A percentile compares a stretch with the other conserved stretches of the same genome.
phyloP scores from a whole-genome alignment of 2,113 vertebrate species.

The cat (Felis catus) region F.catus_Fca126_mat1.0 CM031415.1:181589501-181590000 shows the following conservation, averaged over 20 bases:
- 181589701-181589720: not conserved
- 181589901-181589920: not conserved
- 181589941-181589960: not conserved
- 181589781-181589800: not conserved
- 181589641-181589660: not conserved
- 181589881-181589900: not conserved
- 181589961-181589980: not conserved
- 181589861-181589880: not conserved
- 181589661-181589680: not conserved
- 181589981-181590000: not conserved
- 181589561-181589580: not conserved
- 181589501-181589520: not conserved
- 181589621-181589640: not conserved
- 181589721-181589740: not conserved
- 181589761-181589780: not conserved
- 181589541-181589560: not conserved
- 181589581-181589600: not conserved
- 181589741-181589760: not conserved
- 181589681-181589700: not conserved
- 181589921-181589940: not conserved
- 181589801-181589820: not conserved
- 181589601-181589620: not conserved
- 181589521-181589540: not conserved
- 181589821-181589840: not conserved
- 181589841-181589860: not conserved